Conservation (phyloP, 2,797 vertebrate species). For the Ceryle rudis region DNA sequence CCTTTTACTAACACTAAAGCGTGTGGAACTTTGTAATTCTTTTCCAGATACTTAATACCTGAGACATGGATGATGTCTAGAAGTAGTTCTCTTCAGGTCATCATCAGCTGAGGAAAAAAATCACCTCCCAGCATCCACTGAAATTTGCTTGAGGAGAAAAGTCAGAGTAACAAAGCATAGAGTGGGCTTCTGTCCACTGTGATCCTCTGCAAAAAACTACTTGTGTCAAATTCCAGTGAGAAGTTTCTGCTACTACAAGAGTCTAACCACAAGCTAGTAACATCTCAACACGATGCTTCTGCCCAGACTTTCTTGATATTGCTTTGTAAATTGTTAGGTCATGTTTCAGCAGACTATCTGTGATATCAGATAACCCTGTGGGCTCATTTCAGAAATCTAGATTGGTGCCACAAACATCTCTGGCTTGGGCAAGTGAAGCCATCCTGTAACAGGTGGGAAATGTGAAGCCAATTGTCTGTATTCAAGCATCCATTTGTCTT, state of each 20-base stretch:
- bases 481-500: neutral
- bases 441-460: neutral
- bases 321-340: neutral
- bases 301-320: neutral
- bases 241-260: neutral
- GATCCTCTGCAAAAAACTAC: neutral
- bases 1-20: neutral
- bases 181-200: neutral
- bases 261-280: neutral
- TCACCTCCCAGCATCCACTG: neutral
- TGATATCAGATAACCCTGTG: neutral
- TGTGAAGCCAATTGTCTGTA: neutral
- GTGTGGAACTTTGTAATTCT: neutral
- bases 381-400: neutral
- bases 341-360: neutral
- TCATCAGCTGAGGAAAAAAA: neutral
- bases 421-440: neutral
- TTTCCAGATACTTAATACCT: neutral
- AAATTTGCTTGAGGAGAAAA: neutral
- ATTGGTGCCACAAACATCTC: neutral
- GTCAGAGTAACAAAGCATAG: neutral
- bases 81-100: neutral
- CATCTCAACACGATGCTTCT: neutral
- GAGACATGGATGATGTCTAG: neutral
- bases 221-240: neutral